These are phyloP conservation scores for Typhlichthys subterraneus DNA, from an alignment of 2,797 vertebrate genomes.

Conservation along the genomic window DNA sequence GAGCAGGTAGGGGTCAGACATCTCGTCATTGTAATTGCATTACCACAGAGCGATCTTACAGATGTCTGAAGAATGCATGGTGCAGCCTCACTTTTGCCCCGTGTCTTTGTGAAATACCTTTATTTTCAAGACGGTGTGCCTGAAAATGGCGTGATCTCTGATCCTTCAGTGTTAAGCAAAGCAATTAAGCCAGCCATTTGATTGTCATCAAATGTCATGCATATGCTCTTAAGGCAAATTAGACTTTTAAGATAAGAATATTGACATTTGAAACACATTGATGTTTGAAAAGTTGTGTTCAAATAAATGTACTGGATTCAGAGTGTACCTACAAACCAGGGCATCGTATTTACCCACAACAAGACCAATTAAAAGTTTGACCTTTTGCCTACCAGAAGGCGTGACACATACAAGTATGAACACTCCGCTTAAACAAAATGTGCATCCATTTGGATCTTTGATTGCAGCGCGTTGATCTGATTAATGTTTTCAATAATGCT, in stretches of 20 bases:
- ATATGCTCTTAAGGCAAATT: conserved; percentile 2
- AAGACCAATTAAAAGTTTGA: background rate
- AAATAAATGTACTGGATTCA: no score
- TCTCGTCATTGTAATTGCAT: background rate
- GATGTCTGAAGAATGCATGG: conserved; percentile 16
- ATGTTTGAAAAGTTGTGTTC: no score
- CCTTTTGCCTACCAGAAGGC: background rate
- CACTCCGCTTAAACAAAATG: background rate
- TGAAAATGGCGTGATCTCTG: background rate
- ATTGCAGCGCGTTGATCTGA: conserved; percentile 11
- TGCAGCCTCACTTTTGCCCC: background rate
- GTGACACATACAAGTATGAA: background rate
- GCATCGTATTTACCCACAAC: background rate
- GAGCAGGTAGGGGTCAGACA: no score
- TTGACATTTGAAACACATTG: background rate
- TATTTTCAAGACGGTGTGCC: no score
- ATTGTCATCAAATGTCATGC: background rate
- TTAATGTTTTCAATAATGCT: background rate
- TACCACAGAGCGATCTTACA: conserved; percentile 12
- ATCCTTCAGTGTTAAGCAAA: conserved; percentile 1
- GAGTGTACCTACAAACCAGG: background rate
- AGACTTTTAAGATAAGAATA: background rate
- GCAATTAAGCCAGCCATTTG: background rate
- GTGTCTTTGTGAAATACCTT: no score
- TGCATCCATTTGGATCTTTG: background rate